Evolutionary conservation across 2,113 vertebrate species (phyloP), one percentile per base, ranked within the genome.

Genomic region (Irena cyanogastra): DNA sequence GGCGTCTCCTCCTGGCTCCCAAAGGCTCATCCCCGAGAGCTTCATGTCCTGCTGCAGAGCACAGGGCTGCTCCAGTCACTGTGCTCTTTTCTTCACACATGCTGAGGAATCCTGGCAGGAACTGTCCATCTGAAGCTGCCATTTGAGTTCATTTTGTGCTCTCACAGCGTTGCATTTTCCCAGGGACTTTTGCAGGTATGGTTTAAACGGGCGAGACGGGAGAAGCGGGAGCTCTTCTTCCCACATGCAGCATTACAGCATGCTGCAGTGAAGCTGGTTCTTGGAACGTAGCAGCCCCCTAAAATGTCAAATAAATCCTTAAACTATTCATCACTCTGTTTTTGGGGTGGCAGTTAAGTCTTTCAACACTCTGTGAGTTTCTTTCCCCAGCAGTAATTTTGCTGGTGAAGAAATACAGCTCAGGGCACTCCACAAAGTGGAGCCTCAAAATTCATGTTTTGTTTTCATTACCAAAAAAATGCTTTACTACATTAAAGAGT

Each of bases 291-390:
- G 78, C 89, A 87, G 90, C 83, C 95, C 94, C 95, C 94, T 94
- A 90, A 96, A 95, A 94, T 1, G 92, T 93, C 94, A 92, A 96
- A 94, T 96, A 96, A 97, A 96, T 96, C 93, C 94, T 93, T 92
- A 61, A 92, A 84, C 85, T 90, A 89, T 96, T 97, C 90, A 96
- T 95, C 94, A 97, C 94, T 70, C 84, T 92, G 79, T 83, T 97
- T 96, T 97, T 95, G 95, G 95, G 96, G 92, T 93, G 83, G 95
- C 86, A 89, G 90, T 96, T 97, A 96, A 94, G 90, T 93, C 95
- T 97, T 95, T 97, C 97, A 97, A 92, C 93, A 95, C 91, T 86
- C 93, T 50, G 54, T 45, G 45, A 94, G 87, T 81, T 87, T 96
- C 84, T 93, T 93, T 95, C 89, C 91, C 90, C 72, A 92, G 85